phyloP scores from a whole-genome alignment of 53 echinoderm and acorn worm genomes.

The Holothuria scabra region DNA sequence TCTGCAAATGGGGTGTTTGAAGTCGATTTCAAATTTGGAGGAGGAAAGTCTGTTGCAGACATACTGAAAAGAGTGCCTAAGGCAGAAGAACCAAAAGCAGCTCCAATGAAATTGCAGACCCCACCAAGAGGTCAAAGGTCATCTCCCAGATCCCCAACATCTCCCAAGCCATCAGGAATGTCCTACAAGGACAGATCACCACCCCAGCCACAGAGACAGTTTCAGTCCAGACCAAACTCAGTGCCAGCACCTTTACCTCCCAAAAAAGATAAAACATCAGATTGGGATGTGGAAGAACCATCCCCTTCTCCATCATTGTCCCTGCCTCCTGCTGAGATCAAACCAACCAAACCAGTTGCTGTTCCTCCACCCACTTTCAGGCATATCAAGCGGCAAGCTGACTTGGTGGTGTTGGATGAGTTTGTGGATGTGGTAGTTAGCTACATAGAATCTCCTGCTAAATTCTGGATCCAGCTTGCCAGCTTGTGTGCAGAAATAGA shows the following conservation, averaged over 20 bases:
- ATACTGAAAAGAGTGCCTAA: conserved; percentile 52
- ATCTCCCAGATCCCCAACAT: conserved; percentile 11
- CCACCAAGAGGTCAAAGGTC: conserved; percentile 37
- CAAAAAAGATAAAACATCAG: conserved; percentile 3
- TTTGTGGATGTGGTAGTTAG: conserved; percentile 68
- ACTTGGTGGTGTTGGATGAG: conserved; percentile 28
- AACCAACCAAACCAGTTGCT: not conserved
- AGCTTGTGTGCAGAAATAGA: conserved; percentile 59
- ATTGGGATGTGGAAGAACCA: conserved; percentile 21
- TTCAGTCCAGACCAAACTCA: not conserved
- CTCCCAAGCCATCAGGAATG: conserved; percentile 7
- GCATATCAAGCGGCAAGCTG: conserved; percentile 22
- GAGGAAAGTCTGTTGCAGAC: conserved; percentile 49
- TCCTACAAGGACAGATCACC: not conserved
- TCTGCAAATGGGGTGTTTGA: conserved; percentile 81
- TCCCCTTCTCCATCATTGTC: not conserved
- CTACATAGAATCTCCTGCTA: conserved; percentile 71
- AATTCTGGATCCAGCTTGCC: conserved; percentile 79
- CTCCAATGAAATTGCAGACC: conserved; percentile 47
- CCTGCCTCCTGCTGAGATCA: not conserved
- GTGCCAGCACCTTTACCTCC: not conserved
- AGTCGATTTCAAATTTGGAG: conserved; percentile 78
- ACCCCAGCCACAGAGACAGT: conserved; percentile 26
- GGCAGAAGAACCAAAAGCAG: conserved; percentile 47
- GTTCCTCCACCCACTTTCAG: not conserved